Base-by-base conservation (phyloP, 2,797 vertebrate species). In the Lycodopsis pacificus region DNA sequence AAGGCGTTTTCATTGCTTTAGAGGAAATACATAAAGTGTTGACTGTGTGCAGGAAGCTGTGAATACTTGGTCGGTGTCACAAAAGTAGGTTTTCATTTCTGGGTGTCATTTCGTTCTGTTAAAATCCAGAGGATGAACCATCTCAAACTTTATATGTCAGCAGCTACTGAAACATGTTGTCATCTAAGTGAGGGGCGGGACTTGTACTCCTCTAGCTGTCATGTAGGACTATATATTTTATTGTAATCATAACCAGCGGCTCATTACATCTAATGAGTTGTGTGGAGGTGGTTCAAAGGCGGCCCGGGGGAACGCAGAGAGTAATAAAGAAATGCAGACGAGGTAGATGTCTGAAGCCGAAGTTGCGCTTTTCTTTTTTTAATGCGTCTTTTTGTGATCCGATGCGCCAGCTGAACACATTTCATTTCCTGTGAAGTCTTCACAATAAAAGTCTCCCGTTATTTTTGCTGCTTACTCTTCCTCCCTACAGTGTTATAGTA, bases 231-330 rank as follows among this genome's bases (percentile, higher is more conserved):
- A 34, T 34, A 34, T 34, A 7, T 7, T 7, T 34, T 34, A 34
- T 34, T 34, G 6, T 34, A 34, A 34, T 34, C 17, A 14, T 30
- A 22, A 54, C 17, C 44, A 54, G 66, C 48, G 40, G 20, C 42
- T 83, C 48, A 76, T 76, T 30, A 19, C 5, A 0, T 48, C 62
- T 71, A 53, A 80, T 42, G 30, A 57, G 54, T 56, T 78, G n/a
- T 32, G 53, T 11, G 30, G 36, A 59, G 62, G 40, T 44, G 30
- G 49, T 30, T 71, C 25, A 70, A 65, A 32, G 53, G 66, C 25
- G 20, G 25, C n/a, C 22, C 51, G 58, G 17, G 12, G 5, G 2
- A 0, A 12, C 25, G 5, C 25, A 27, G n/a, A 51, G 4, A 38
- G 12, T 11, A 67, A 68, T 42, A 65, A 76, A 20, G n/a, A 54